These are phyloP conservation scores for Sigmodon hispidus DNA, from an alignment of 2,113 vertebrate genomes.

Conservation along the genomic window DNA sequence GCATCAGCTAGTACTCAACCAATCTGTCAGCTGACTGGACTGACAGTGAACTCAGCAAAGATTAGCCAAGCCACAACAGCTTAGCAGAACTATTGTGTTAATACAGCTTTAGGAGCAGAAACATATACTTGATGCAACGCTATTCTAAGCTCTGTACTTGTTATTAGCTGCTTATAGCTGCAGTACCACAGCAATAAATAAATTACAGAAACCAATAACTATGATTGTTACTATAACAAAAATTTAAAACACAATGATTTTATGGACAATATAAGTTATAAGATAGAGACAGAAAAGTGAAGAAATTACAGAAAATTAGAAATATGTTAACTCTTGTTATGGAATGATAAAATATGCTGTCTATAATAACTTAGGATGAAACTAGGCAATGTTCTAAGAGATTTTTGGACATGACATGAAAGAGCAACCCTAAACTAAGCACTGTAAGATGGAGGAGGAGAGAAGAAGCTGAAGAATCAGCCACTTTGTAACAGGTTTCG, in stretches of 20 bases:
- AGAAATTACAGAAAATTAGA: background rate
- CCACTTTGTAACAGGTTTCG: conserved; percentile 2
- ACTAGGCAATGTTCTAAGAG: background rate
- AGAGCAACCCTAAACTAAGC: conserved; percentile 34
- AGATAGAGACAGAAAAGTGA: conserved; percentile 23
- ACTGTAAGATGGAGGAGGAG: conserved; percentile 6
- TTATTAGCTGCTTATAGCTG: background rate
- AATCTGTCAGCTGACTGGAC: background rate
- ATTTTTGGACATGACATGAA: background rate
- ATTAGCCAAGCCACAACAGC: background rate
- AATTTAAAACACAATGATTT: conserved; percentile 41
- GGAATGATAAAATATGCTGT: background rate
- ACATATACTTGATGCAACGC: background rate
- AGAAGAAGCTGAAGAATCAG: background rate
- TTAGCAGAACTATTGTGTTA: conserved; percentile 6
- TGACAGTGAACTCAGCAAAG: background rate
- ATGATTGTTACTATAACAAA: background rate
- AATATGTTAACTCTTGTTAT: conserved; percentile 6
- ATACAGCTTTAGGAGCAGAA: conserved; percentile 44
- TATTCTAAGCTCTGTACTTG: background rate
- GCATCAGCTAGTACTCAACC: background rate
- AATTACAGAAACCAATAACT: conserved; percentile 1
- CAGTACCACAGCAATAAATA: background rate
- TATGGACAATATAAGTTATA: background rate
- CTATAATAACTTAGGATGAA: conserved; percentile 35